Evolutionary conservation across 1,140 invertebrate species (phyloP).

Genomic region (Sycobia sp.): DNA sequence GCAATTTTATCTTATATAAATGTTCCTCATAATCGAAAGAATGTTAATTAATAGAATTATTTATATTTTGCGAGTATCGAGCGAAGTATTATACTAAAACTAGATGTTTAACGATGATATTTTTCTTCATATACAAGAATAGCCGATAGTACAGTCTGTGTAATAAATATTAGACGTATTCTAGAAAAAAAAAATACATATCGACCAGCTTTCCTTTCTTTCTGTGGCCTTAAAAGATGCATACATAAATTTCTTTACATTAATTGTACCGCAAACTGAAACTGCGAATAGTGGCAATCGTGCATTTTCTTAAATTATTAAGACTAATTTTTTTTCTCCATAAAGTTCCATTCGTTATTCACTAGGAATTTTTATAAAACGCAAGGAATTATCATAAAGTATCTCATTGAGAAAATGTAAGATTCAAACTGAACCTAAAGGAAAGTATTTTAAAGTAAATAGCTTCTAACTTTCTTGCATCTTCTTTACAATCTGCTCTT

Average conservation of each 20-base stretch:
- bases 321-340: too few species aligned
- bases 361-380: too few species aligned
- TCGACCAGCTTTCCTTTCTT: conserved; percentile 17
- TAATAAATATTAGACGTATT: conserved; percentile 10
- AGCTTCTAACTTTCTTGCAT: too few species aligned
- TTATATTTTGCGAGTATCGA: conserved; percentile 15
- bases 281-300: too few species aligned
- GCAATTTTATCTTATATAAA: neutral
- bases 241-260: neutral
- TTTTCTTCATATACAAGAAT: conserved; percentile 5
- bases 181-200: conserved; percentile 24
- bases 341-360: too few species aligned
- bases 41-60: neutral
- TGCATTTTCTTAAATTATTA: too few species aligned
- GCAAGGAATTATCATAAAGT: too few species aligned
- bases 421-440: too few species aligned
- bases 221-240: neutral
- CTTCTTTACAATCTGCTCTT: too few species aligned
- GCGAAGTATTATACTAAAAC: neutral
- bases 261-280: too few species aligned
- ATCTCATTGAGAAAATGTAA: too few species aligned
- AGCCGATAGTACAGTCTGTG: neutral
- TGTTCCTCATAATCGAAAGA: neutral
- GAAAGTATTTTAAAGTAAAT: too few species aligned
- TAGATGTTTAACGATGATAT: conserved; percentile 20